Evolutionary conservation across 2,888 invertebrate species (phyloP).

Genomic region (Oscheius sp.): DNA sequence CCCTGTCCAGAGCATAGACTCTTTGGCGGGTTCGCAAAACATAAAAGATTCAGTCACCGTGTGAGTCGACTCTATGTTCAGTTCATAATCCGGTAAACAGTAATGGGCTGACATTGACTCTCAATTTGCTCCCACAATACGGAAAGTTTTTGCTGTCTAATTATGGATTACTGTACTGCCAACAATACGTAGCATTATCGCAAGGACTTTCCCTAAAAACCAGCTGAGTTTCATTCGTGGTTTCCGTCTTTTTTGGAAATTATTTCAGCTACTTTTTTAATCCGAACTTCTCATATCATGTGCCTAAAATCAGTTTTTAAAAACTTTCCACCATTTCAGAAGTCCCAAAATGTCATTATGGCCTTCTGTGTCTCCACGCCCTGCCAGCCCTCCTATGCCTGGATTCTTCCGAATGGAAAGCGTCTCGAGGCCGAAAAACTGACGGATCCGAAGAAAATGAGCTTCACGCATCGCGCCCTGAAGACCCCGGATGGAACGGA

Average conservation of each 20-base stretch:
- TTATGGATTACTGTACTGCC: neutral
- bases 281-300: too few relatives aligned
- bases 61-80: too few relatives aligned
- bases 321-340: neutral
- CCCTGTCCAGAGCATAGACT: too few relatives aligned
- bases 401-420: conserved; percentile 9
- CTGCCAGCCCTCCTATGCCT: neutral
- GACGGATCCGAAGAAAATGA: neutral
- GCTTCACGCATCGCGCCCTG: neutral
- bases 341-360: conserved; percentile 9
- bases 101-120: too few relatives aligned
- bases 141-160: neutral
- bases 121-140: too few relatives aligned
- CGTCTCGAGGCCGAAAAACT: neutral
- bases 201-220: too few relatives aligned
- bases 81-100: too few relatives aligned
- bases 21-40: too few relatives aligned
- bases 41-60: too few relatives aligned
- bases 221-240: neutral
- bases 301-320: too few relatives aligned
- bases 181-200: too few relatives aligned
- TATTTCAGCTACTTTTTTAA: too few relatives aligned
- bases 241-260: neutral
- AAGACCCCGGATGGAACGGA: conserved; percentile 4
- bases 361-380: conserved; percentile 16